These are phyloP conservation scores for Alcis repandata DNA, from an alignment of 2,888 invertebrate species.

Conservation along the genomic window DNA sequence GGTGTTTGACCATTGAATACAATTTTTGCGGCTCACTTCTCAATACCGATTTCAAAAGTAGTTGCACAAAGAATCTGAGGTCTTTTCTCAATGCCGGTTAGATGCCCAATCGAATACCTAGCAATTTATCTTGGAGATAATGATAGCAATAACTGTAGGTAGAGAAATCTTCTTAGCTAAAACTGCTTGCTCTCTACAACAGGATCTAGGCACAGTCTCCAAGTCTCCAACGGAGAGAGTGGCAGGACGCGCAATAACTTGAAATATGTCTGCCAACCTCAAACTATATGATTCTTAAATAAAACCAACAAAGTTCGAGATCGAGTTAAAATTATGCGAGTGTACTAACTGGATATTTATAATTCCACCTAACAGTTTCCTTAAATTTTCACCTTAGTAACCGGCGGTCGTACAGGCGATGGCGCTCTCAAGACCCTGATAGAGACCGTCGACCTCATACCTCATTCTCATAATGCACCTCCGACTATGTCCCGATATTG, in stretches of 20 bases:
- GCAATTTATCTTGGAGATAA: no score
- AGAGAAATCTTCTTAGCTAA: no score
- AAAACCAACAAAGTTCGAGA: no score
- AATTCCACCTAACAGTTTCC: not conserved
- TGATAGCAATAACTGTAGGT: no score
- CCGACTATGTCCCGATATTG: constrained; percentile 3
- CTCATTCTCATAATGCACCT: constrained; percentile 6
- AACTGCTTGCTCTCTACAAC: no score
- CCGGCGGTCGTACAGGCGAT: not conserved
- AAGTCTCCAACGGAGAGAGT: no score
- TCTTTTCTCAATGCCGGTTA: constrained; percentile 18
- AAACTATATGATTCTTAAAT: no score
- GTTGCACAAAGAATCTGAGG: not conserved
- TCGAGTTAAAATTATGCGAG: no score
- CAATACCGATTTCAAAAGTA: not conserved
- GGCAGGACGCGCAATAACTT: no score
- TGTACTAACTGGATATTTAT: no score
- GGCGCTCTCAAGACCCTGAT: constrained; percentile 24
- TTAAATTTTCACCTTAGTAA: constrained; percentile 7
- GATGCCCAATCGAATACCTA: not conserved
- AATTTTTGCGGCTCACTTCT: constrained; percentile 19
- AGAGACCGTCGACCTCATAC: constrained; percentile 23
- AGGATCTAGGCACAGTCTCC: no score
- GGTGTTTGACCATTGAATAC: constrained; percentile 34
- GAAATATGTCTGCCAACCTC: no score